Evolutionary conservation across 2,797 vertebrate genomes (phyloP), one percentile per base, ranked within the genome.

Genomic region (Leptoclinus maculatus): DNA sequence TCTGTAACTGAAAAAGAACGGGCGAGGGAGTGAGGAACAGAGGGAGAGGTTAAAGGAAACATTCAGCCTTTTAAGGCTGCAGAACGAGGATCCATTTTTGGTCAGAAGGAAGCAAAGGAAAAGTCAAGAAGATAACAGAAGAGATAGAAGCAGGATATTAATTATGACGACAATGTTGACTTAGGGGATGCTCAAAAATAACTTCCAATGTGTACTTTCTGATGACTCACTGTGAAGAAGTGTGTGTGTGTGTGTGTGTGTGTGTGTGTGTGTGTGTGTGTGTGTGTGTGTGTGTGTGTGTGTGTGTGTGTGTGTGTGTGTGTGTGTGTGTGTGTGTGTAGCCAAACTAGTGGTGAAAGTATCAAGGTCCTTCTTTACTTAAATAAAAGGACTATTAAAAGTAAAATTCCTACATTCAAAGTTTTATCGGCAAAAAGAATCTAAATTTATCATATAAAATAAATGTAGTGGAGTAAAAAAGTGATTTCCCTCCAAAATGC

Each of bases 51-150:
- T 65, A 67, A 79, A 86, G 66, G 47, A 75, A 45, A 79, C 69
- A 62, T 82, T 87, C 63, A 81, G 83, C 93, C 93, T 91, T 93
- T 92, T 92, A 94, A 86, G 91, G 90, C 75, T 83, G 82, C 70
- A 76, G 80, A 87, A 70, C 56, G 5, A 9, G n/a, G 71, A 71
- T 74, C 88, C 88, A 87, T 94, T 92, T 95, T 94, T 94, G 93
- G 91, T 81, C 88, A 39, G 72, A 75, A 71, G 76, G 76, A 66
- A 57, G 29, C 25, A 66, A 69, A 51, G 51, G 67, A 72, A 32
- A 79, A 39, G 36, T 74, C 66, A 43, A 49, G 53, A 53, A 34
- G 78, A 86, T 78, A 85, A 84, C 72, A 63, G 69, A 58, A 19
- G n/a, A 73, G 83, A 91, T 86, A 89, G 87, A 67, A 65, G 64